Base-by-base conservation (phyloP, 2,888 invertebrate species). In the Noctua comes region DNA sequence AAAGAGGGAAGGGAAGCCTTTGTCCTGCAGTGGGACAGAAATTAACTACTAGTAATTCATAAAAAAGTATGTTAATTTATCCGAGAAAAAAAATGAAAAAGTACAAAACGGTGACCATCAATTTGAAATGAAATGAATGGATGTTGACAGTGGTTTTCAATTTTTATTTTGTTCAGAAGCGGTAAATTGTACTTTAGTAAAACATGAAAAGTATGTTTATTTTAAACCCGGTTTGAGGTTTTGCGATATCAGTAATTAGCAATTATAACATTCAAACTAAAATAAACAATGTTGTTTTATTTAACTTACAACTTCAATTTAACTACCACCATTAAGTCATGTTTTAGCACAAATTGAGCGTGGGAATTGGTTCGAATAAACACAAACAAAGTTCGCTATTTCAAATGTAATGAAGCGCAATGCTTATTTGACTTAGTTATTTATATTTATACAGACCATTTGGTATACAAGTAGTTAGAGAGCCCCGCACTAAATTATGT, bases 401-500 rank as follows among this genome's bases (percentile, higher is more conserved):
- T 72, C 51, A 65, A 73, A 80, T 54, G 75, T 77, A 86, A 86
- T 87, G 81, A 87, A 62, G 66, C 51, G 70, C 27, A 78, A 78
- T 70, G 82, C 70, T 84, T 81, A 66, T 76, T 72, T 78, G 48
- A 80, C 54, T 85, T 73, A 59, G 83, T 79, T 79, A 73, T 82
- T 82, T 81, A 80, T 79, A 86, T 86, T 86, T 76, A 76, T 77
- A 54, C 72, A 69, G 66, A 77, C 73, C 68, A 86, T 77, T 84
- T 75, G n/a, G 68, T 68, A 31, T 76, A 69, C 76, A 69, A 75
- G 76, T 80, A 79, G 69, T 83, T 72, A 40, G 24, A 74, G 69
- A 72, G 24, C 24, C 2, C 40, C 2, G 24, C 40, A 83, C 54
- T 66, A 72, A 74, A 84, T 86, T 51, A 65, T 36, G 13, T 51